Evolutionary conservation across 2,888 invertebrate genomes (phyloP), one percentile per base, ranked within the genome.

Genomic region (Rosalia funebris): DNA sequence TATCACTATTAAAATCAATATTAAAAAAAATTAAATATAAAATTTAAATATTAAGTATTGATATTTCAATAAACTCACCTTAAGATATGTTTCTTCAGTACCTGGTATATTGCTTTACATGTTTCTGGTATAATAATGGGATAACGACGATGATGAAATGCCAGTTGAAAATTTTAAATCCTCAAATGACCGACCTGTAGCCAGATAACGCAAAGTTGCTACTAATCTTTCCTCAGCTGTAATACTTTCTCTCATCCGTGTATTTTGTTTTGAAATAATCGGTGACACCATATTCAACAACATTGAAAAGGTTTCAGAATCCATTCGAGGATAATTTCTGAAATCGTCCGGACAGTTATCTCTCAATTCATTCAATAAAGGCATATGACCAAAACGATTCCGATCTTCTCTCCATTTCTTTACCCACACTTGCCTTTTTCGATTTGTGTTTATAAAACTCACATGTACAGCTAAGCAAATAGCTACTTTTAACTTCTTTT

Each of bases 71-170:
- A n/a, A n/a, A n/a, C n/a, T n/a, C n/a, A n/a, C n/a, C n/a, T n/a
- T n/a, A n/a, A n/a, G n/a, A n/a, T n/a, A n/a, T n/a, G n/a, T n/a
- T n/a, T n/a, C 14, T 17, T 17, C 7, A 42, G 17, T 9, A 16
- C 42, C 17, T 42, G 16, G 2, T 42, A 42, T 3, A 52, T 39
- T n/a, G 52, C 52, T 44, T 20, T 20, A n/a, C 44, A 44, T 44
- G 44, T 44, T 44, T 44, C 44, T 44, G 44, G 25, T 20, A 44
- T 44, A 14, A 44, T 19, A 12, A 7, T 25, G 12, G 9, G 25
- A 7, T 25, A 20, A 44, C 4, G 44, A 5, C 19, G 3, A 17
- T n/a, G 19, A 4, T n/a, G 44, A 17, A 44, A 44, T 44, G n/a
- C 7, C 44, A 5, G 44, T 25, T 9, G 11, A 11, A 20, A 44